Conservation (phyloP, 2,888 invertebrate genomes). For the Galeruca laticollis region DNA sequence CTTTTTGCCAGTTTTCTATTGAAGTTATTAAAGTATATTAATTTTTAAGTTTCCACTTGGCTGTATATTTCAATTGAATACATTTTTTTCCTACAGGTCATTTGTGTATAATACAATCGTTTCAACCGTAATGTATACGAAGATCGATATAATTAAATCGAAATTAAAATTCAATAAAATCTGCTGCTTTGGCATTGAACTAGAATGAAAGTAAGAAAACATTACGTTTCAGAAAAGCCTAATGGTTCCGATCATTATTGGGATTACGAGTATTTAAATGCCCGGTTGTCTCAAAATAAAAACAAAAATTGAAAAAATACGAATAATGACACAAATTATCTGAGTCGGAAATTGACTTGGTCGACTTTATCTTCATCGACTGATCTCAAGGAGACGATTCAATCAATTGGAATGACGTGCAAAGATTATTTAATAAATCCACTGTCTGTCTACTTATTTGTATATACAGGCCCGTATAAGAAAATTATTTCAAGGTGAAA, state of each 20-base stretch:
- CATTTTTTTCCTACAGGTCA: not conserved
- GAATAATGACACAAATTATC: slow-evolving; percentile 56
- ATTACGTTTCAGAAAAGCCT: not conserved
- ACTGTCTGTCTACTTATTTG: not conserved
- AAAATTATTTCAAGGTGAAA: too few species aligned
- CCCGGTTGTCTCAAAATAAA: slow-evolving; percentile 3
- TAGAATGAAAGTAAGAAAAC: not conserved
- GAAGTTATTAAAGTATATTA: slow-evolving; percentile 1
- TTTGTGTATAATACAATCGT: not conserved
- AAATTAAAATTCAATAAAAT: not conserved
- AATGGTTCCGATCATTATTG: slow-evolving; percentile 3
- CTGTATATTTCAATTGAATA: not conserved
- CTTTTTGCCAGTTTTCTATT: not conserved
- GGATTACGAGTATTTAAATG: slow-evolving; percentile 1
- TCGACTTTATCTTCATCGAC: slow-evolving; percentile 57
- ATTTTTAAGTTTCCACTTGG: not conserved
- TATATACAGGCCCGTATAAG: slow-evolving; percentile 1
- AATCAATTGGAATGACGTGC: slow-evolving; percentile 62
- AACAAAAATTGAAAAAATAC: slow-evolving; percentile 7
- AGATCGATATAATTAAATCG: too few species aligned
- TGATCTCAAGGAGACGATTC: slow-evolving; percentile 59
- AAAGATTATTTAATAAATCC: slow-evolving; percentile 41
- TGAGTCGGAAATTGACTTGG: slow-evolving; percentile 58
- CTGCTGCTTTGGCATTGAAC: not conserved
- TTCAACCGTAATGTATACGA: too few species aligned